A percentile compares a stretch with the other conserved stretches of the same genome.
These are phyloP conservation scores for Parotia lawesii DNA, from an alignment of 2,113 vertebrate genomes.

Conservation along the genomic window DNA sequence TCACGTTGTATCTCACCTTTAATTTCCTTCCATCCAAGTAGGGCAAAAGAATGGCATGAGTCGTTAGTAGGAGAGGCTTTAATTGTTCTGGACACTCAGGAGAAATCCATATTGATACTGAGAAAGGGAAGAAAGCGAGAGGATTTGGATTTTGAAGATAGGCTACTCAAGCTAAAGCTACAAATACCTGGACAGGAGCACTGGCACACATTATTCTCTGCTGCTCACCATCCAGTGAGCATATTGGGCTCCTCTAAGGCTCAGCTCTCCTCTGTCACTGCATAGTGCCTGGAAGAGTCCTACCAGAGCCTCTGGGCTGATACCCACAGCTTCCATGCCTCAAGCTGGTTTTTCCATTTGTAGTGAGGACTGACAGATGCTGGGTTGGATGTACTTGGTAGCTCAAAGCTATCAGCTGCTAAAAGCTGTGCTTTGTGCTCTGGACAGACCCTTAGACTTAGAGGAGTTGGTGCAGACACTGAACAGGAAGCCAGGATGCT, in stretches of 20 bases:
- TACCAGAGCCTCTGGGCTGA: background rate
- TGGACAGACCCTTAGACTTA: background rate
- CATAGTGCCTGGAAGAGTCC: background rate
- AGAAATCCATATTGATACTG: background rate
- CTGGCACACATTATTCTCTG: background rate
- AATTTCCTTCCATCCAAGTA: background rate
- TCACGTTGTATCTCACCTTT: background rate
- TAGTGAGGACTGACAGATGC: background rate
- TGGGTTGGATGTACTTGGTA: background rate
- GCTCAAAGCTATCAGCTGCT: background rate
- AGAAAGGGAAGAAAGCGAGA: background rate
- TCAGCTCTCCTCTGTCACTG: background rate
- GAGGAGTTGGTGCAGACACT: background rate
- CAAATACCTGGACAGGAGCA: background rate
- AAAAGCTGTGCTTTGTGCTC: background rate
- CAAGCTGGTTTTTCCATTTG: accelerated
- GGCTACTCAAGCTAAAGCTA: background rate
- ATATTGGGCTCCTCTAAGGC: background rate
- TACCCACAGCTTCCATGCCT: background rate
- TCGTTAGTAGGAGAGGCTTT: background rate
- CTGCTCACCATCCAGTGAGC: background rate
- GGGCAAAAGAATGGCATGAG: background rate
- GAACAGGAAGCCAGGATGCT: background rate
- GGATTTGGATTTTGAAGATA: background rate
- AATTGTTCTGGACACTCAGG: background rate